These are phyloP conservation scores for Astropecten irregularis DNA, from an alignment of 53 echinoderm and acorn worm species.

Conservation along the genomic window DNA sequence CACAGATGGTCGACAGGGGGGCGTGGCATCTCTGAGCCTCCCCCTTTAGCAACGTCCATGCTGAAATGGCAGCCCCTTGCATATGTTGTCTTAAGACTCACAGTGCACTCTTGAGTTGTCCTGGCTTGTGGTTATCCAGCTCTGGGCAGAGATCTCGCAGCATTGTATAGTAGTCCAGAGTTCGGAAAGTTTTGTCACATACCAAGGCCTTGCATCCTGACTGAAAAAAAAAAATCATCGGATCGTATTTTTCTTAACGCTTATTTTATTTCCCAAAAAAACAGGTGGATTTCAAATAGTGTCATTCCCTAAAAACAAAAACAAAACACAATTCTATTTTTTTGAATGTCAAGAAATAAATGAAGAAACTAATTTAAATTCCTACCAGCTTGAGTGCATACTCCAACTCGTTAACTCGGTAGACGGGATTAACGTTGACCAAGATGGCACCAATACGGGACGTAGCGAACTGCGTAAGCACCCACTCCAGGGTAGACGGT, in stretches of 20 bases:
- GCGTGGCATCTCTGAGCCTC: too few relatives aligned
- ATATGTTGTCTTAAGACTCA: too few relatives aligned
- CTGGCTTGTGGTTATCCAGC: conserved; percentile 64
- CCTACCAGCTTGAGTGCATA: conserved; percentile 84
- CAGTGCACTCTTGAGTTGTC: conserved; percentile 68
- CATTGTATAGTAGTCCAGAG: conserved; percentile 84
- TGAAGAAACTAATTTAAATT: not conserved
- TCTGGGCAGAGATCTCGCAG: conserved; percentile 80
- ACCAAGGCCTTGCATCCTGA: conserved; percentile 80
- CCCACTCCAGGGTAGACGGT: conserved; percentile 79
- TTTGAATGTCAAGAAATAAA: too few relatives aligned
- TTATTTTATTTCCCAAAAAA: too few relatives aligned
- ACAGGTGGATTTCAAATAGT: too few relatives aligned
- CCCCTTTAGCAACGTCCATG: too few relatives aligned
- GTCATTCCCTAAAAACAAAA: not conserved
- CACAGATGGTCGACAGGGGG: too few relatives aligned
- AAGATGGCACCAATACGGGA: conserved; percentile 75
- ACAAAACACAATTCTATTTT: not conserved
- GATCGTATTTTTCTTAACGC: too few relatives aligned
- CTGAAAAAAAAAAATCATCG: conserved; percentile 45
- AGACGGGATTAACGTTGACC: conserved; percentile 88
- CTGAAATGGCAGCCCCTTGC: too few relatives aligned
- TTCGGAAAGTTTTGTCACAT: conserved; percentile 70
- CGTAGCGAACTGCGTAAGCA: conserved; percentile 82
- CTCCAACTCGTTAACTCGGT: conserved; percentile 74